Percentiles rank a stretch among this genome's conserved stretches.
Evolutionary conservation across 1,140 invertebrate species (phyloP).

Genomic region (Frieseomelitta varia): DNA sequence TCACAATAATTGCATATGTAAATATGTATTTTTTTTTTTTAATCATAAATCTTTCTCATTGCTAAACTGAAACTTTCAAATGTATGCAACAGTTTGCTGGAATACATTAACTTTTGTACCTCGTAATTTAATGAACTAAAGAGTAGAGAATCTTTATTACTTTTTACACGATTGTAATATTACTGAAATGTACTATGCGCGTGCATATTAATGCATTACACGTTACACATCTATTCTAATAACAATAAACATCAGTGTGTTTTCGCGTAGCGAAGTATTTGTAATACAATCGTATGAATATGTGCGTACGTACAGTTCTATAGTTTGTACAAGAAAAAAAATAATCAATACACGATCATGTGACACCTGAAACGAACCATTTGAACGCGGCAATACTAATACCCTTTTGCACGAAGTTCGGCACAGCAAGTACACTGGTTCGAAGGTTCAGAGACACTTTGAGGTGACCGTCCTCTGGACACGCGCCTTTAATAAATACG

Average conservation of each 20-base stretch:
- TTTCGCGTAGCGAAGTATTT: neutral
- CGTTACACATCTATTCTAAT: constrained; percentile 6
- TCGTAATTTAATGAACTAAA: neutral
- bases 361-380: constrained; percentile 33
- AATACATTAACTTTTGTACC: constrained; percentile 5
- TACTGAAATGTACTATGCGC: neutral
- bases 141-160: neutral
- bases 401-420: constrained; percentile 28
- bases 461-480: constrained; percentile 45
- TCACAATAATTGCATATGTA: too few relatives aligned
- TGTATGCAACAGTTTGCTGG: constrained; percentile 33
- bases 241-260: neutral
- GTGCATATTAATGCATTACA: neutral
- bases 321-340: neutral
- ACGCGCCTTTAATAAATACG: constrained; percentile 43
- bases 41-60: neutral
- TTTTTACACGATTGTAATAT: neutral
- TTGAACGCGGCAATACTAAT: constrained; percentile 34
- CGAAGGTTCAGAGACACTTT: constrained; percentile 42
- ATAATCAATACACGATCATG: constrained; percentile 28
- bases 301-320: neutral
- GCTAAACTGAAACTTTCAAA: neutral
- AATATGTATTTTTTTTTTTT: neutral
- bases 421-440: constrained; percentile 12
- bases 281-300: neutral